These are phyloP conservation scores for Natator depressus DNA, from an alignment of 2,113 vertebrate genomes.

Conservation along the genomic window DNA sequence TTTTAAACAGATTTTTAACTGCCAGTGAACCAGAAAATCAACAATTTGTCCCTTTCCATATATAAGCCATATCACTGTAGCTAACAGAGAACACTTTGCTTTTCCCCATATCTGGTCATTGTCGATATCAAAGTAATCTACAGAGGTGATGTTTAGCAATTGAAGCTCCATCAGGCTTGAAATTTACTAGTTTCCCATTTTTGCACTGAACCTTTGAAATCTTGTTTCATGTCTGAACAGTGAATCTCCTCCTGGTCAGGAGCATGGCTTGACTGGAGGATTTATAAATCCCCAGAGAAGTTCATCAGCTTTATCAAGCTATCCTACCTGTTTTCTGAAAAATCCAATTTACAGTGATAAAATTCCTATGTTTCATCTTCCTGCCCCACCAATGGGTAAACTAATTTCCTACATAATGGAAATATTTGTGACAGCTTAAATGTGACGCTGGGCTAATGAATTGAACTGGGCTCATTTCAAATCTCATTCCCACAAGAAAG, in stretches of 20 bases:
- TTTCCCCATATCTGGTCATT: neutral
- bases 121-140: constrained; percentile 42
- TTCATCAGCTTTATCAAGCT: constrained; percentile 47
- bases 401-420: constrained; percentile 63
- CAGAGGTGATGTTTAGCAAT: constrained; percentile 10
- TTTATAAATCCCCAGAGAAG: constrained; percentile 36
- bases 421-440: constrained; percentile 57
- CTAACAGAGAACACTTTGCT: neutral
- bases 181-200: constrained; percentile 34
- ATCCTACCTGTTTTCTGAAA: constrained; percentile 37
- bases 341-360: constrained; percentile 22
- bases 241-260: constrained; percentile 22
- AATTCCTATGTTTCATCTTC: constrained; percentile 38
- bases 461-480: constrained; percentile 60
- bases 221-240: constrained; percentile 55
- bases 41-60: neutral
- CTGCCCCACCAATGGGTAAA: constrained; percentile 49
- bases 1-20: neutral
- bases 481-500: constrained; percentile 42
- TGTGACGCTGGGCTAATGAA: constrained; percentile 61
- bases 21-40: neutral
- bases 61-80: neutral
- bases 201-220: constrained; percentile 58
- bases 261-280: constrained; percentile 38
- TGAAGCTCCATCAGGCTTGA: constrained; percentile 25